Percentiles rank a stretch among this genome's conserved stretches.
Conservation (phyloP, 2,797 vertebrate species). For the Alectoris magna region DNA sequence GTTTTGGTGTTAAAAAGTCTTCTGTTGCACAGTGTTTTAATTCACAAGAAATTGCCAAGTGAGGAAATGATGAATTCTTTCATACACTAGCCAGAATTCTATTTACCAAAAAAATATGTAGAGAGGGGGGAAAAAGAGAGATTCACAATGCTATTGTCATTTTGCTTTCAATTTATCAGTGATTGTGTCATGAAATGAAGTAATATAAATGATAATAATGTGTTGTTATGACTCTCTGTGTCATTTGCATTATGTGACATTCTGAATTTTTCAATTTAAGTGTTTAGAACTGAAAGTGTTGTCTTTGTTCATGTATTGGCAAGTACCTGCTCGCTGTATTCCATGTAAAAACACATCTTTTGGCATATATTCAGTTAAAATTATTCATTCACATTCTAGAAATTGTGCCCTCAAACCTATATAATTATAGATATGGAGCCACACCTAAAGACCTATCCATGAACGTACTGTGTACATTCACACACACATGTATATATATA, state of each 20-base stretch:
- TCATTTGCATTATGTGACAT: slow-evolving; percentile 55
- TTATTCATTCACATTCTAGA: slow-evolving; percentile 23
- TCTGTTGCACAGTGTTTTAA: neutral
- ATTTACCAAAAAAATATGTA: slow-evolving; percentile 18
- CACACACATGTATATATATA: neutral
- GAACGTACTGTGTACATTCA: neutral
- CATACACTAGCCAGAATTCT: neutral
- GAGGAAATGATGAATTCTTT: slow-evolving; percentile 32
- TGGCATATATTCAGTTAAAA: slow-evolving; percentile 19
- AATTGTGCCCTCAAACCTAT: neutral
- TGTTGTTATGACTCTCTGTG: slow-evolving; percentile 57
- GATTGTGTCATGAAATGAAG: slow-evolving; percentile 53
- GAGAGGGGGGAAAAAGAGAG: fast-evolving
- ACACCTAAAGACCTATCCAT: neutral
- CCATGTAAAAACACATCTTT: slow-evolving; percentile 21
- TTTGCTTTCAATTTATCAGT: slow-evolving; percentile 56
- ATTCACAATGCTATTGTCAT: slow-evolving; percentile 7
- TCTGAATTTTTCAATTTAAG: neutral
- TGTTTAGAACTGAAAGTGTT: slow-evolving; percentile 49
- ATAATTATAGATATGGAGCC: neutral
- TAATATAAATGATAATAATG: slow-evolving; percentile 62
- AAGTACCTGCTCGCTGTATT: slow-evolving; percentile 36
- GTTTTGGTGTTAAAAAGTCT: slow-evolving; percentile 15
- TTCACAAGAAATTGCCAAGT: slow-evolving; percentile 43
- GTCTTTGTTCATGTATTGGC: slow-evolving; percentile 47